These are phyloP conservation scores for Xylota segnis DNA, from an alignment of 2,888 invertebrate genomes.

Conservation along the genomic window DNA sequence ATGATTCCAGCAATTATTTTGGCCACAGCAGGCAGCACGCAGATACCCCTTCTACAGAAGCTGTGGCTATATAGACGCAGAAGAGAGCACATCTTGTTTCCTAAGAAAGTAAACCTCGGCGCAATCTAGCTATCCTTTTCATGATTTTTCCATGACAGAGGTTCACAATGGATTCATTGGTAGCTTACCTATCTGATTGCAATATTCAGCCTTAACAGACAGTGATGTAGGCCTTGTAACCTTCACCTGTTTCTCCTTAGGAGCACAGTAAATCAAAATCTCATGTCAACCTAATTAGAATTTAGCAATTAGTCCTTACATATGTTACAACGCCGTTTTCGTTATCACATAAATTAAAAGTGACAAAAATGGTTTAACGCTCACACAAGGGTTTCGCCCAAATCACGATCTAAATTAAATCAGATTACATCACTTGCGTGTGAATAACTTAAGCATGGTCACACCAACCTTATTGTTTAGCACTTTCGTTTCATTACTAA, in stretches of 20 bases:
- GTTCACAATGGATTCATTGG: too few relatives aligned
- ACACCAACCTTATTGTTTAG: constrained; percentile 41
- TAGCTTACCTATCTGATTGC: too few relatives aligned
- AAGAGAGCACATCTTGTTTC: too few relatives aligned
- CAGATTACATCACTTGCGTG: constrained; percentile 65
- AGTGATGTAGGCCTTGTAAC: too few relatives aligned
- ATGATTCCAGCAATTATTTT: too few relatives aligned
- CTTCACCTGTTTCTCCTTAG: not conserved
- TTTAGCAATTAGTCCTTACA: constrained; percentile 56
- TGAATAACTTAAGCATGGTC: constrained; percentile 59
- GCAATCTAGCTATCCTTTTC: too few relatives aligned
- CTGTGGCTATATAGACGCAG: too few relatives aligned
- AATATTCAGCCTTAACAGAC: too few relatives aligned
- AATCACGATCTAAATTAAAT: constrained; percentile 63
- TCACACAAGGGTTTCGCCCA: constrained; percentile 4
- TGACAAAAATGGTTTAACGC: constrained; percentile 50
- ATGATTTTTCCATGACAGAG: too few relatives aligned
- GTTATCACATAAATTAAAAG: constrained; percentile 59
- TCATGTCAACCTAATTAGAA: constrained; percentile 4
- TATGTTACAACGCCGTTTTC: constrained; percentile 34
- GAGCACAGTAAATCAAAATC: constrained; percentile 52
- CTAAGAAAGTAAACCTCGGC: too few relatives aligned
- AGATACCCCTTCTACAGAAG: too few relatives aligned
- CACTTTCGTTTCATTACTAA: constrained; percentile 18
- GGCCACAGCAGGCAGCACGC: too few relatives aligned